Base-by-base conservation (phyloP, 1,140 invertebrate species). In the Bombus vancouverensis region DNA sequence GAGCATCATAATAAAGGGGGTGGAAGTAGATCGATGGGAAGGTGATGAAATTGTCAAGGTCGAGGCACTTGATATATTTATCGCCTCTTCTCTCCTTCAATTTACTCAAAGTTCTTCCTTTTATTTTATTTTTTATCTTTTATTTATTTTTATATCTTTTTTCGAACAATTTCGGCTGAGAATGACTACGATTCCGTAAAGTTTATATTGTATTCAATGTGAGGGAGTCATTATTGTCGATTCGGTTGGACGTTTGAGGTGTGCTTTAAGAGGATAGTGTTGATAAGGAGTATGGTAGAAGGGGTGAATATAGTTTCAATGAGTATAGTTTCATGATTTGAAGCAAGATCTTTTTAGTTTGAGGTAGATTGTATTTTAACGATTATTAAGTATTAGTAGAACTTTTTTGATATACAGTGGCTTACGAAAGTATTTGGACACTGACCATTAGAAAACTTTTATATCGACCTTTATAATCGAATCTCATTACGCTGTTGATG, bases 1-100 rank as follows among this genome's bases (percentile, higher is more conserved):
- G 5, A 34, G 32, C 10, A 13, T 6, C 4, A 25, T 3, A 9
- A 9, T 12, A 15, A 28, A 44, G 42, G 15, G 74, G 53, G 25
- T 47, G 34, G 2, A 39, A 25, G 22, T 42, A 62, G 53, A 84
- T 84, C 82, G 82, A 84, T 72, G 32, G 10, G 22, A 22, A 34
- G 28, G 13, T 44, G 37, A 72, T 72, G 47, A 62, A 84, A 59
- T 44, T 71, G 39, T 32, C 76, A 79, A 84, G 76, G 82, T 39
- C 37, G 32, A 79, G 76, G 66, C 15, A 22, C 22, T 44, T 10
- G 44, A 8, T 79, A 79, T 71, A 62, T 84, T 39, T 76, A 68
- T 79, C 53, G 18, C 25, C 73, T 4, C 28, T 59, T 34, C 32
- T 28, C 42, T 25, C 0, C 18, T 34, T 66, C 59, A 13, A 25